Base-by-base conservation (phyloP, 2,113 vertebrate genomes). In the Merops nubicus region DNA sequence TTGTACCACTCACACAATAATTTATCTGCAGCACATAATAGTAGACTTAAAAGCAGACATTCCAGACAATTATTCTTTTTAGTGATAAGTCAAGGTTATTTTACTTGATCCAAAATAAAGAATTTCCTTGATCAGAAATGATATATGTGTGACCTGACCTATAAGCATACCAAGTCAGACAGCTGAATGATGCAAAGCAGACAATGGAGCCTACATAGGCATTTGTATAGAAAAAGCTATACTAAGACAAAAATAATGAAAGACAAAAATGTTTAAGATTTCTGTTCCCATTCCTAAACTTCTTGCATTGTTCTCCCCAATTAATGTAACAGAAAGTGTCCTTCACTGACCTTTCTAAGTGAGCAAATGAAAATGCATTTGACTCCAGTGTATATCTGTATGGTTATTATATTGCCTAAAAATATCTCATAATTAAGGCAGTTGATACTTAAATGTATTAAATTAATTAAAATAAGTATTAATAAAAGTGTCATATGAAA, bases 181-280 rank as follows among this genome's bases (percentile, higher is more conserved):
- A 89, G 75, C 80, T 90, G 75, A 96, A 83, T 94, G 95, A 98
- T 95, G 86, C 50, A 95, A 97, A 97, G 91, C 96, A 97, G 95
- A 95, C 95, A 97, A 76, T 28, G 76, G 77, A 93, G 43, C 29
- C 29, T 92, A 56, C 62, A 65, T 40, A 18, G 59, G 42, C 17
- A 47, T 88, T 93, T 72, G 56, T 70, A 83, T 38, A 87, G 91
- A 91, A 96, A 93, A 91, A 92, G 79, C 45, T 73, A 56, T 57
- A 42, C 47, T 91, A 45, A 67, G 64, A 67, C 57, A 93, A 91
- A 95, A 97, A 72, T 29, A n/a, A 56, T 56, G 57, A 60, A 45
- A 67, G 64, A 67, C 54, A 93, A 89, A 95, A 97, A 72, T 29
- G 43, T 87, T 89, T 81, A 79, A 68, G 84, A 70, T 54, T 8